Conservation (phyloP, 2,888 invertebrate species). For the Drosophila phalerata region DNA sequence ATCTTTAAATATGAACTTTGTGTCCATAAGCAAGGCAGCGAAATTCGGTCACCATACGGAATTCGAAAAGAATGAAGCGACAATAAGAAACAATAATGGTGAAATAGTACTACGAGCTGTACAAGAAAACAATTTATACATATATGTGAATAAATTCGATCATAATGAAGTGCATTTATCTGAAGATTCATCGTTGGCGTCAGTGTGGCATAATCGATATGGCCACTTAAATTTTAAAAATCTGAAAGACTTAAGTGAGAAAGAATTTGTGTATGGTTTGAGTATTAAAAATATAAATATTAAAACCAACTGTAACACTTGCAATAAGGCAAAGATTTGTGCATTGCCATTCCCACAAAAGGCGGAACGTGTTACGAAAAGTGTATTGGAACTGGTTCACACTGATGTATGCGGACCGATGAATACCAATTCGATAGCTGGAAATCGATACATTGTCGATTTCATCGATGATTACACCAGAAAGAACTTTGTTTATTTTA, state of each 20-base stretch:
- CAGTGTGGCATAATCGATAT: conserved; percentile 7
- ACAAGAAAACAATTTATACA: conserved; percentile 7
- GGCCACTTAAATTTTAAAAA: conserved; percentile 12
- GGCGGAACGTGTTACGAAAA: conserved; percentile 2
- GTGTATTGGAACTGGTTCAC: conserved; percentile 3
- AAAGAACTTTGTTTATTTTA: background rate
- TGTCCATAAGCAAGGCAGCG: background rate
- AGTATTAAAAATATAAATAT: background rate
- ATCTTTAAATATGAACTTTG: conserved; percentile 3
- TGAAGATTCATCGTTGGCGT: background rate
- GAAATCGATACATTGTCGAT: background rate
- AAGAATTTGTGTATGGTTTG: background rate
- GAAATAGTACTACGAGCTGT: background rate
- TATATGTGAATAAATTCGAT: background rate
- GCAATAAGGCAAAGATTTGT: conserved; percentile 2
- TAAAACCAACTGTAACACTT: background rate
- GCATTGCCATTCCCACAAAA: conserved; percentile 16
- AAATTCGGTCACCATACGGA: background rate
- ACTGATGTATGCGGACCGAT: background rate
- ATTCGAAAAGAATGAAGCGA: background rate
- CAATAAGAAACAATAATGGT: background rate
- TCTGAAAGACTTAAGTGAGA: background rate
- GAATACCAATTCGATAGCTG: background rate
- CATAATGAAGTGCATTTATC: background rate
- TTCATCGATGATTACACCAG: conserved; percentile 4